Base-by-base conservation (phyloP, 2,797 vertebrate species). In the Coregonus ussuriensis region DNA sequence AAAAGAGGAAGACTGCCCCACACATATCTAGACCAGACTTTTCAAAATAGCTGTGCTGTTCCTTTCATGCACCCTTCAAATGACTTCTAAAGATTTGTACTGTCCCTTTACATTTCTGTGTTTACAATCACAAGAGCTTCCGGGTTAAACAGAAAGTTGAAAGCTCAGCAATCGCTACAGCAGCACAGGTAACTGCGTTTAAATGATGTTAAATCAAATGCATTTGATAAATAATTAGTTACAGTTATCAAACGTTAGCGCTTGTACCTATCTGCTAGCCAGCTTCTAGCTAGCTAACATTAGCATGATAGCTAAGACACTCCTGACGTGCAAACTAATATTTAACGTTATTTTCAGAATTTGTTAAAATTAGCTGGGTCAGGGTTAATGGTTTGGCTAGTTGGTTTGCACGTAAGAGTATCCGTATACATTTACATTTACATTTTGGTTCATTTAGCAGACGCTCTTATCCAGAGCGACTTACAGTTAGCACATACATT, bases 71-170 rank as follows among this genome's bases (percentile, higher is more conserved):
- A 4, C 56, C n/a, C 7, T 62, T 3, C 59, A 62, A 3, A 25
- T 18, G 6, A 21, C n/a, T 29, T 63, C 6, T 33, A 72, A 56
- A 72, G 18, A 52, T 31, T 9, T 1, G 3, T 2, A 2, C 2
- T 88, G 56, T 82, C 4, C 56, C 83, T 88, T 88, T 89, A 86
- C 87, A 7, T 68, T 6, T 7, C 0, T 2, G 21, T 13, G 62
- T 77, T 82, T 89, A 85, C 74, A 81, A 21, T 63, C 2, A 7
- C 1, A 86, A 11, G 52, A 6, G 6, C 83, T 88, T 91, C 90
- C 89, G 88, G 89, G 84, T 87, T 63, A 62, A 33, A 53, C 33
- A 9, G 4, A 47, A 1, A 59, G 14, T 37, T 47, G 0, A 29
- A 41, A 7, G 52, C 65, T 84, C 73, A 82, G 37, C 63, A 74